A percentile compares a stretch with the other conserved stretches of the same genome.
Conservation (phyloP, 2,888 invertebrate genomes). For the Drosophila anceps region DNA sequence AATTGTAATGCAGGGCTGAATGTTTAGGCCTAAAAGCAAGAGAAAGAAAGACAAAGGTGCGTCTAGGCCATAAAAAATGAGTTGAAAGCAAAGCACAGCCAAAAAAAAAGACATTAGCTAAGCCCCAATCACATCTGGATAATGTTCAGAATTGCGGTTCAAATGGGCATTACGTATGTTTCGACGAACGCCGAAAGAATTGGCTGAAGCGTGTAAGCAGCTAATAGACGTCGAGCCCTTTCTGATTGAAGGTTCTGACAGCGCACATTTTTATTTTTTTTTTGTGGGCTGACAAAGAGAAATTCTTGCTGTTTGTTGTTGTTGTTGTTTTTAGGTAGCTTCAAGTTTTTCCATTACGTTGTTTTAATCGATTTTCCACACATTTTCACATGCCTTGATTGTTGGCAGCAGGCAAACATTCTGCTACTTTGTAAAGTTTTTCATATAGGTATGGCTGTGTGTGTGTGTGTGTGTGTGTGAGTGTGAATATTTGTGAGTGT, state of each 20-base stretch:
- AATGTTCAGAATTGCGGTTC: constrained; percentile 5
- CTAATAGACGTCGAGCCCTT: neutral
- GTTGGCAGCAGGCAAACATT: constrained; percentile 49
- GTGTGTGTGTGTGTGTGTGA: constrained; percentile 1
- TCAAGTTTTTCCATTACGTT: constrained; percentile 59
- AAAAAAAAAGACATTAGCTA: constrained; percentile 11
- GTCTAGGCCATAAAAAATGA: constrained; percentile 6
- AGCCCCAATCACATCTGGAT: constrained; percentile 4
- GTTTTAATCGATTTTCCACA: constrained; percentile 71
- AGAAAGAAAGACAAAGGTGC: constrained; percentile 18
- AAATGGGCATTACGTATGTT: constrained; percentile 1
- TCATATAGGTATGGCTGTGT: neutral
- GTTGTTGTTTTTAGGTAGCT: constrained; percentile 33
- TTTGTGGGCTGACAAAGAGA: constrained; percentile 47
- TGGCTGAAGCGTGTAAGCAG: neutral
- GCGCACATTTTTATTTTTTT: too few relatives aligned
- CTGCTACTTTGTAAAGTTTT: constrained; percentile 45
- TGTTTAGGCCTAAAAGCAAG: constrained; percentile 21
- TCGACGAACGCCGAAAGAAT: constrained; percentile 2
- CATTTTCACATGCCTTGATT: constrained; percentile 55
- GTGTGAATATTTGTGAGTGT: constrained; percentile 9
- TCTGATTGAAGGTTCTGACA: constrained; percentile 28
- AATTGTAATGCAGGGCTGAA: constrained; percentile 38
- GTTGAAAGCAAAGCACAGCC: constrained; percentile 14
- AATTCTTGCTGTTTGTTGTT: constrained; percentile 14